Evolutionary conservation across 2,797 vertebrate genomes (phyloP).

Genomic region (Mormyrus proboscirostris): DNA sequence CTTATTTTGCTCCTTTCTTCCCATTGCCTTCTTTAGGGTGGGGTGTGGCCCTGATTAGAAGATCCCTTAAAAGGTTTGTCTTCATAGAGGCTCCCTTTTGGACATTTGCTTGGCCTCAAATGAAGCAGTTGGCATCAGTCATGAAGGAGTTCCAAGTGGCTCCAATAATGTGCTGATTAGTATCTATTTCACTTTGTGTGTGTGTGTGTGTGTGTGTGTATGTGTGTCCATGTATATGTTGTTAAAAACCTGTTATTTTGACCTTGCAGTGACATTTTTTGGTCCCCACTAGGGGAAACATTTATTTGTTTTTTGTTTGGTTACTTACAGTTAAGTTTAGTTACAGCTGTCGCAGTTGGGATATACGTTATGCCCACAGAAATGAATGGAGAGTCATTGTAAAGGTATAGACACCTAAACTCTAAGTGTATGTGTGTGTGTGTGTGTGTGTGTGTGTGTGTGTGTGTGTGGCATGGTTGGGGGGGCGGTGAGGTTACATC

Average conservation of each 20-base stretch:
- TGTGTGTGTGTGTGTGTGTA: background rate
- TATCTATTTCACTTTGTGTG: conserved; percentile 22
- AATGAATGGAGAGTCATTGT: background rate
- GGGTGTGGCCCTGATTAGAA: background rate
- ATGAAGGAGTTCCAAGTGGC: background rate
- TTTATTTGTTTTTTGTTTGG: background rate
- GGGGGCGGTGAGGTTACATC: background rate
- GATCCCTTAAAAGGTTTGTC: background rate
- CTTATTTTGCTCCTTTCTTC: conserved; percentile 18
- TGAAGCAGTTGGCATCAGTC: background rate
- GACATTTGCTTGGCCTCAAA: background rate
- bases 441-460: background rate
- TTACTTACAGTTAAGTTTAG: background rate
- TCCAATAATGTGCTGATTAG: conserved; percentile 13
- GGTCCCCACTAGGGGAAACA: background rate
- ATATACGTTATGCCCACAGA: background rate
- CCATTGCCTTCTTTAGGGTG: conserved; percentile 16
- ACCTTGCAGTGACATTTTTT: background rate
- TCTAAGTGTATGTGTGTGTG: background rate
- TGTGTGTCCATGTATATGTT: background rate
- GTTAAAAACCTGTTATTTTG: background rate
- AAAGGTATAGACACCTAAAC: background rate
- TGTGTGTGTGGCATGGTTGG: conserved; percentile 7
- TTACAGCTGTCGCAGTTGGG: background rate
- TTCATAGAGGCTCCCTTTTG: background rate